Base-by-base conservation (phyloP, 2,888 invertebrate genomes). In the Blera fallax region DNA sequence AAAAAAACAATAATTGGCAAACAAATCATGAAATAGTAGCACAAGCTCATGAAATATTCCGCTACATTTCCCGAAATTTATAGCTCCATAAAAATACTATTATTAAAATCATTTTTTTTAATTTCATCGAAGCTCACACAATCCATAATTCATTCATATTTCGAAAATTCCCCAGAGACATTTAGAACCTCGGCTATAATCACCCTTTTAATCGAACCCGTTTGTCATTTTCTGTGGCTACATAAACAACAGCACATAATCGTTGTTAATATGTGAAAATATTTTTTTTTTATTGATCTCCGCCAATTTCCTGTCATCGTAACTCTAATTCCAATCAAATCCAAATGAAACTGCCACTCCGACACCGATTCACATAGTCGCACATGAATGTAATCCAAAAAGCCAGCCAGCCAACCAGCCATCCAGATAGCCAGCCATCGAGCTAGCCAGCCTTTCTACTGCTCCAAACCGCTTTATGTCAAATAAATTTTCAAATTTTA, bases 401-500 rank as follows among this genome's bases (percentile, higher is more conserved):
- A 40, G 24, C 14, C 48, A 48, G 48, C 21, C 37, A 40, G 37
- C 14, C 37, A n/a, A n/a, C n/a, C n/a, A n/a, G n/a, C n/a, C n/a
- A n/a, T n/a, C n/a, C n/a, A n/a, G n/a, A n/a, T n/a, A n/a, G n/a
- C n/a, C 8, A 8, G 6, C n/a, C 24, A 1, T 18, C n/a, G 14
- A 40, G 24, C 14, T 21, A 48, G 48, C 21, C 37, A 40, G 37
- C 14, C 37, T 16, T 45, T 21, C 14, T 5, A 29, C 29, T 11
- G 58, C 45, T 60, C 27, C 37, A 27, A 67, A 8, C 43, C 67
- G 21, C 43, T 65, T 24, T 60, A 14, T 60, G 70, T 73, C 72
- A 65, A 89, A 90, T 90, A 90, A 89, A 90, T 90, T 90, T 89
- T 90, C 88, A 87, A 89, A 89, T 90, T 90, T 90, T 89, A 90